Evolutionary conservation across 1,140 invertebrate genomes (phyloP).

Genomic region (Tetramorium simillimum): DNA sequence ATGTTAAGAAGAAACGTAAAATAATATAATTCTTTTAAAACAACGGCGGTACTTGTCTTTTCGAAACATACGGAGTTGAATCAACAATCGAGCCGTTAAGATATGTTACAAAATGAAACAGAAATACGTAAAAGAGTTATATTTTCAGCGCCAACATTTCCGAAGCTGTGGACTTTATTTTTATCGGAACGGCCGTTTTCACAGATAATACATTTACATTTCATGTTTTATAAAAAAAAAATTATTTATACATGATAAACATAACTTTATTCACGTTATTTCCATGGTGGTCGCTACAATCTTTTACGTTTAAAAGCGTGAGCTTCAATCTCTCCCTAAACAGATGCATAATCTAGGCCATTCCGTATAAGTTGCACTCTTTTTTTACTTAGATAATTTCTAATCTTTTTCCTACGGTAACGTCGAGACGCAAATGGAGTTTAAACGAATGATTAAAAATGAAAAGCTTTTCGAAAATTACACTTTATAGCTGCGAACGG

Average conservation of each 20-base stretch:
- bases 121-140: neutral
- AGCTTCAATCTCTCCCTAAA: neutral
- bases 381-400: neutral
- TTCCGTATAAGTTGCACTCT: neutral
- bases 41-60: neutral
- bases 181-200: neutral
- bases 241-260: constrained; percentile 6
- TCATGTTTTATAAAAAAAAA: neutral
- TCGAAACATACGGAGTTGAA: neutral
- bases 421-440: neutral
- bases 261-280: neutral
- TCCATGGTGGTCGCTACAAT: neutral
- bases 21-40: constrained; percentile 7
- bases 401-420: neutral
- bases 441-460: neutral
- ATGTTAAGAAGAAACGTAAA: neutral
- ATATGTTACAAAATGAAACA: constrained; percentile 18
- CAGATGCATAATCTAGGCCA: neutral
- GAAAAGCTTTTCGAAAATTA: neutral
- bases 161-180: neutral
- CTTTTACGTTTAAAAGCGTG: neutral
- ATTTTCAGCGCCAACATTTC: neutral
- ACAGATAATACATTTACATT: constrained; percentile 10
- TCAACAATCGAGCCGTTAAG: constrained; percentile 4
- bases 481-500: no score